Conservation (phyloP, 2,113 vertebrate species). For the Marcusenius ussheri region DNA sequence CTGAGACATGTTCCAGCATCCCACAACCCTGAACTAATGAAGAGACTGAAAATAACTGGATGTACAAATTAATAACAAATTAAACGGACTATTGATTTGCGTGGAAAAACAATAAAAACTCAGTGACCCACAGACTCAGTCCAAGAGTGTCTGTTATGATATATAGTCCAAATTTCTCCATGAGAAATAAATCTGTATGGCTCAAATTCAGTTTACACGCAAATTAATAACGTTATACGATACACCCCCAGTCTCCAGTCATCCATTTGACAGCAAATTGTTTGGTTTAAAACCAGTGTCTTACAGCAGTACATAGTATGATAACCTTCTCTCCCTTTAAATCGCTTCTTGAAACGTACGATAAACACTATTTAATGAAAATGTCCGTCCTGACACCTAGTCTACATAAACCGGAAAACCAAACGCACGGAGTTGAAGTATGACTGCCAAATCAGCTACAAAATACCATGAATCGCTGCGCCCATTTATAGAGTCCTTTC, state of each 20-base stretch:
- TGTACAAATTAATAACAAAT: neutral
- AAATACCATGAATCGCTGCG: neutral
- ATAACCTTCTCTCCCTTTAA: neutral
- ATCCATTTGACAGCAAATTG: neutral
- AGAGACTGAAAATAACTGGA: neutral
- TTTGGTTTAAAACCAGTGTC: neutral
- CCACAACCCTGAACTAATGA: neutral
- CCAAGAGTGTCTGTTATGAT: neutral
- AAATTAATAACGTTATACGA: neutral
- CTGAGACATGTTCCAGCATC: neutral
- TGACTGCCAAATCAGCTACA: neutral
- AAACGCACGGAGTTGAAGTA: neutral
- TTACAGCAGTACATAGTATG: neutral
- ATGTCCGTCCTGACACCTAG: neutral
- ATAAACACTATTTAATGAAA: neutral
- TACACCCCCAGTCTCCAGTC: neutral
- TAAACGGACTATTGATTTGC: neutral
- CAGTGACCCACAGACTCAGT: neutral
- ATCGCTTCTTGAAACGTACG: neutral
- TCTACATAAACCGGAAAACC: neutral
- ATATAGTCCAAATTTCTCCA: neutral
- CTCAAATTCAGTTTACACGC: neutral
- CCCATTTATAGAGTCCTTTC: neutral
- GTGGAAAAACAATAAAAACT: neutral
- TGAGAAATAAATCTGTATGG: neutral